phyloP scores from a whole-genome alignment of 2,888 invertebrate genomes.

The Ochropacha duplaris region DNA sequence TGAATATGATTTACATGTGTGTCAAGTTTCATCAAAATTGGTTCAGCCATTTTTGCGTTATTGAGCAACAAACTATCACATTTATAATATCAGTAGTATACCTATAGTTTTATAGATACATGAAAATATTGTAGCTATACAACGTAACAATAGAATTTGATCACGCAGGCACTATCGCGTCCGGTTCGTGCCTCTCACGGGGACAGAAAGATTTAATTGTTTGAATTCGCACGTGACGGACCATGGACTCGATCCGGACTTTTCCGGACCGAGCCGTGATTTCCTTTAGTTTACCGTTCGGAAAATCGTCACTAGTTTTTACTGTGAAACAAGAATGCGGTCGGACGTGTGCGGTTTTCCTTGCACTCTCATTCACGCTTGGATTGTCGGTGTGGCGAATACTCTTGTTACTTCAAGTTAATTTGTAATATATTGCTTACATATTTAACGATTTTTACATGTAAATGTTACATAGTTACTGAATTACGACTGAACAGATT shows the following conservation, averaged over 20 bases:
- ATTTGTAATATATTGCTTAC: not conserved
- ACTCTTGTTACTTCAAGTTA: not conserved
- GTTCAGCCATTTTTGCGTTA: too few species aligned
- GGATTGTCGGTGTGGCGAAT: not conserved
- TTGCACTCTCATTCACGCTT: not conserved
- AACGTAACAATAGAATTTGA: not conserved
- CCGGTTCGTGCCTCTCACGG: conserved; percentile 28
- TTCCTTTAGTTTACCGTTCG: conserved; percentile 20
- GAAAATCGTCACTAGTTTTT: conserved; percentile 9
- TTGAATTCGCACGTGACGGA: conserved; percentile 49
- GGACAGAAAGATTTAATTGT: conserved; percentile 55
- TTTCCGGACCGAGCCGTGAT: conserved; percentile 19
- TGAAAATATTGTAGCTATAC: not conserved
- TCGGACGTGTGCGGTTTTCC: not conserved
- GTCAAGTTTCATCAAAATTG: too few species aligned
- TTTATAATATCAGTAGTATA: too few species aligned
- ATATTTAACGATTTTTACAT: too few species aligned
- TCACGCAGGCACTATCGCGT: conserved; percentile 8
- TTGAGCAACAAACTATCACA: too few species aligned
- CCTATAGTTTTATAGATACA: too few species aligned
- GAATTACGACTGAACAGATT: too few species aligned
- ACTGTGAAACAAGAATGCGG: not conserved
- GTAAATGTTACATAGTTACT: too few species aligned
- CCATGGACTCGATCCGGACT: conserved; percentile 15
- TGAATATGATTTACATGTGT: too few species aligned